Conservation (phyloP, 2,888 invertebrate species). For the Torymus aiolomorphi region DNA sequence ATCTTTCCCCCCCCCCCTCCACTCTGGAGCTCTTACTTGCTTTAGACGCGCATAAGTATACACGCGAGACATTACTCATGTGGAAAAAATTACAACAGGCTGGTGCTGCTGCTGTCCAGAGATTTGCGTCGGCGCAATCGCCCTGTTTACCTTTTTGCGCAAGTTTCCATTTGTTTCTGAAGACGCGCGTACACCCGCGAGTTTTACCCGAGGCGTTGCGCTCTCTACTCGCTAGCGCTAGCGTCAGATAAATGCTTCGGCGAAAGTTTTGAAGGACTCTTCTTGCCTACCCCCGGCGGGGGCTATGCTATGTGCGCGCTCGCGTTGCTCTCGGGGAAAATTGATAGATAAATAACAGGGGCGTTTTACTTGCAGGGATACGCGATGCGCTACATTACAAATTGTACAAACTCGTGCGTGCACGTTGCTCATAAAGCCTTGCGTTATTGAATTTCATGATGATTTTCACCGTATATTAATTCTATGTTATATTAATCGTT, state of each 20-base stretch:
- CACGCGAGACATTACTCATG: no score
- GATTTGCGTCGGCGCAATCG: no score
- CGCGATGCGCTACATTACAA: background rate
- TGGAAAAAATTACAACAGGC: constrained; percentile 12
- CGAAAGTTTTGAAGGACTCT: constrained; percentile 23
- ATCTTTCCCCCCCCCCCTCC: no score
- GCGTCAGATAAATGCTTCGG: constrained; percentile 16
- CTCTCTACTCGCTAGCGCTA: background rate
- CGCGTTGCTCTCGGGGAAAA: constrained; percentile 2
- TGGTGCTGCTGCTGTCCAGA: no score
- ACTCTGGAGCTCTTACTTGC: no score
- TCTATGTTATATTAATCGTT: no score
- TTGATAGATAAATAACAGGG: constrained; percentile 41
- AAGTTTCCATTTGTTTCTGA: constrained; percentile 37
- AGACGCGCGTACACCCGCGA: background rate
- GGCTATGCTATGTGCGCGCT: background rate
- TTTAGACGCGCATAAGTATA: no score
- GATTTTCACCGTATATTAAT: background rate
- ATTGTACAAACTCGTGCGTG: background rate
- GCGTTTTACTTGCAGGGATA: constrained; percentile 14
- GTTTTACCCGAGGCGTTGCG: no score
- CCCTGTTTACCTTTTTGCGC: background rate
- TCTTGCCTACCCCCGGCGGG: background rate
- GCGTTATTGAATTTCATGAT: constrained; percentile 15
- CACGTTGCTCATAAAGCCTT: no score